Evolutionary conservation across 2,888 invertebrate genomes (phyloP), one percentile per base, ranked within the genome.

Genomic region (Cheiracanthium punctorium): DNA sequence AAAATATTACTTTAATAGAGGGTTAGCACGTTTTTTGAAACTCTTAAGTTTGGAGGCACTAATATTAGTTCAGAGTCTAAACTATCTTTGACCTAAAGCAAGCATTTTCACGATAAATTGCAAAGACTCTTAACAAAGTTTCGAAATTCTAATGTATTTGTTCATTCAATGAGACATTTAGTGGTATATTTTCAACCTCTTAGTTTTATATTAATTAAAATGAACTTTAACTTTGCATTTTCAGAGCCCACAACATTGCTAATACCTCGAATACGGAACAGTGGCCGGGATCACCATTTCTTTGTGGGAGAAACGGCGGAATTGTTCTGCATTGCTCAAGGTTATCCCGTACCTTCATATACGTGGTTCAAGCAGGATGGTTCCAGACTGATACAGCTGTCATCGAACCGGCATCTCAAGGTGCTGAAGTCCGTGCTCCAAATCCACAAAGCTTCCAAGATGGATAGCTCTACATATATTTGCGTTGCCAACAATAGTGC

Each of bases 321-420:
- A 87, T 89, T 92, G 8, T 90, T 91, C 0, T 92, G 92, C 88
- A 91, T 91, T 1, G 91, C 92, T 58, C 91, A 90, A 82, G 92
- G 91, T 1, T 91, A 90, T 89, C 92, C 92, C 0, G 89, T 91
- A 0, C 92, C 92, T 5, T 89, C 88, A 4, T 92, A 92, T 89
- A 89, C 89, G 14, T 92, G 92, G 92, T 89, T 87, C 30, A 77
- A 88, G 90, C 80, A 82, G 52, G 84, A 88, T 17, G 84, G 84
- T 0, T 90, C 89, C 37, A 32, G 76, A 0, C 24, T 80, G 10
- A 1, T 72, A 12, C 80, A 64, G 0, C 28, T 86, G 12, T 14
- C 65, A 2, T 67, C 75, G 0, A 89, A 89, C 33, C 67, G 86
- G 20, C 76, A 90, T 33, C 84, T 90, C 29, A 84, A 88, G 12